Evolutionary conservation across 2,797 vertebrate genomes (phyloP).

Genomic region (Euphonia xanthogaster): DNA sequence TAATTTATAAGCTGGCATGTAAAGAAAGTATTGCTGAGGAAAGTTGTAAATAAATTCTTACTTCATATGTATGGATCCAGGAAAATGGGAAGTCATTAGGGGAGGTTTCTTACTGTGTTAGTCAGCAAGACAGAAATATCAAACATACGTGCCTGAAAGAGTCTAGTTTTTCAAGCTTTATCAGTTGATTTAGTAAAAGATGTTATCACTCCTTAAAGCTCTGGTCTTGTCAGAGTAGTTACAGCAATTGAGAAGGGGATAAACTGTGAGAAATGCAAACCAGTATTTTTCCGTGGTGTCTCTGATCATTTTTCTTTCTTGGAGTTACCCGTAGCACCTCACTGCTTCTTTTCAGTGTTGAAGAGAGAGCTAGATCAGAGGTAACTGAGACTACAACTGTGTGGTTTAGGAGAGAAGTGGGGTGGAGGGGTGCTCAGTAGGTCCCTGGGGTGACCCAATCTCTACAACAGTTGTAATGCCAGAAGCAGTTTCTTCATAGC

Average conservation of each 20-base stretch:
- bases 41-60: not conserved
- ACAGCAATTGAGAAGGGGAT: not conserved
- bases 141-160: not conserved
- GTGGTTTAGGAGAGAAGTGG: not conserved
- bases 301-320: not conserved
- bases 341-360: not conserved
- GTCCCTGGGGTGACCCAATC: not conserved
- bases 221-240: not conserved
- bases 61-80: not conserved
- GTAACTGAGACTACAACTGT: not conserved
- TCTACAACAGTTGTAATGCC: not conserved
- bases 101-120: not conserved
- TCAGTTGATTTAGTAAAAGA: not conserved
- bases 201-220: not conserved
- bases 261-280: not conserved
- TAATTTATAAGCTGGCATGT: not conserved
- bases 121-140: not conserved
- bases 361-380: not conserved
- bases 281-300: not conserved
- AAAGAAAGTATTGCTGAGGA: not conserved
- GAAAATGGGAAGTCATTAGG: not conserved
- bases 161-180: not conserved
- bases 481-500: not conserved
- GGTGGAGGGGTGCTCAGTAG: not conserved
- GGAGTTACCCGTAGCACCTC: not conserved